Evolutionary conservation across 2,113 vertebrate genomes (phyloP).

Genomic region (Triplophysa dalaica): DNA sequence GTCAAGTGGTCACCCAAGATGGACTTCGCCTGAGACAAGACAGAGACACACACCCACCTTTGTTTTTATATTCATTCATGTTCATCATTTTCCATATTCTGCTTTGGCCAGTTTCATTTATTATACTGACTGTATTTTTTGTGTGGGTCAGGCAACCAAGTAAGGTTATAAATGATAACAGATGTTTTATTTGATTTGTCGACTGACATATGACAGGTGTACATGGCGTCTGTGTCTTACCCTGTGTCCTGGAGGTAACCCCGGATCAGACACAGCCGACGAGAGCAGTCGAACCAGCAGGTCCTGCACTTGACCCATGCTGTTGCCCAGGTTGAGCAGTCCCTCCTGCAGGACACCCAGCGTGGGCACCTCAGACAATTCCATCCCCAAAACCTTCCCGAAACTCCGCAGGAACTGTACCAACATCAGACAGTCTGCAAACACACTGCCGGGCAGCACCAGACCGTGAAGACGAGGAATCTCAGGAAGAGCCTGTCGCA

Average conservation of each 20-base stretch:
- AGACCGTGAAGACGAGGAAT: constrained; percentile 92
- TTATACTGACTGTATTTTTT: no score
- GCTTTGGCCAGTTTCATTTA: no score
- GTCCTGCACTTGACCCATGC: constrained; percentile 95
- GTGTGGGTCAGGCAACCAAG: no score
- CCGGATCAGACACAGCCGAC: constrained; percentile 92
- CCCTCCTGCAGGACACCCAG: constrained; percentile 93
- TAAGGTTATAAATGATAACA: no score
- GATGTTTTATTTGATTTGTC: no score
- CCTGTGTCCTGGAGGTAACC: constrained; percentile 91
- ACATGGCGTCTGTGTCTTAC: constrained; percentile 76
- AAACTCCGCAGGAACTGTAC: constrained; percentile 97
- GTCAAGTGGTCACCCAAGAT: constrained; percentile 94
- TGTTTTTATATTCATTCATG: no score
- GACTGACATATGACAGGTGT: no score
- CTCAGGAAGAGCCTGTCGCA: constrained; percentile 85
- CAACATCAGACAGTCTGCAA: constrained; percentile 96
- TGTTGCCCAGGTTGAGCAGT: constrained; percentile 91
- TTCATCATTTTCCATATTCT: no score
- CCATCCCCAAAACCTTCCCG: constrained; percentile 94
- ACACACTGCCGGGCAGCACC: constrained; percentile 86
- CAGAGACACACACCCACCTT: no score
- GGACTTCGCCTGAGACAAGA: constrained; percentile 83
- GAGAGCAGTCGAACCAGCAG: constrained; percentile 93
- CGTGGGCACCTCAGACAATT: constrained; percentile 89